Base-by-base conservation (phyloP, 2,113 vertebrate genomes). In the Oreochromis niloticus region DNA sequence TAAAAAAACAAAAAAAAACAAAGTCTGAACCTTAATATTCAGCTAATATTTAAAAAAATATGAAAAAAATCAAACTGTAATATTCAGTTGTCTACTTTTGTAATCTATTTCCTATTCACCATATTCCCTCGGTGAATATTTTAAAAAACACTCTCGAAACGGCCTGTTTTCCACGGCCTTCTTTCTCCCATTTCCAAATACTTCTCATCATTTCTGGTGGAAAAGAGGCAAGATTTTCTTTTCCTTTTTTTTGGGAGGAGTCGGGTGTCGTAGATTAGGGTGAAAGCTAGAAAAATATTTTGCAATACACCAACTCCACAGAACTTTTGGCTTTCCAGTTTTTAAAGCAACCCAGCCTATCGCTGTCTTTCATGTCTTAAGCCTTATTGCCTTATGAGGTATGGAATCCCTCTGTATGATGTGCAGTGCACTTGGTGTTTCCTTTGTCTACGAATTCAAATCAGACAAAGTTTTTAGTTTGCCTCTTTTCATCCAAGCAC, bases 331-430 rank as follows among this genome's bases (percentile, higher is more conserved):
- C 48, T 27, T n/a, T 86, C 68, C 34, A n/a, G 85, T 85, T 50
- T 82, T 75, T 78, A 46, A 63, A 84, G 82, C 41, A 12, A 92
- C 86, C 83, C 85, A 89, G 87, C 88, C 88, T 92, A 80, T 88
- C 3, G 48, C 84, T 80, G 32, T 94, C 91, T 81, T 93, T 83
- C 87, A 90, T 91, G 93, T 96, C 93, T 95, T 95, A 95, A 93
- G 86, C 95, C 95, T 94, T 90, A 88, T 95, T 96, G 95, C 95
- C 95, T 96, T 96, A 96, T 90, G 90, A 92, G 86, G 92, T 88
- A 81, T 89, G 22, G 68, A 61, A 88, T 83, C 85, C 85, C 85
- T 90, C 86, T 84, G 52, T 50, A 86, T 39, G 81, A 92, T 92
- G 86, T 91, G 92, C 93, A 86, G 84, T n/a, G 57, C 90, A 91